A percentile compares a stretch with the other conserved stretches of the same genome.
Evolutionary conservation across 2,797 vertebrate genomes (phyloP).

Genomic region (Oreortyx pictus): DNA sequence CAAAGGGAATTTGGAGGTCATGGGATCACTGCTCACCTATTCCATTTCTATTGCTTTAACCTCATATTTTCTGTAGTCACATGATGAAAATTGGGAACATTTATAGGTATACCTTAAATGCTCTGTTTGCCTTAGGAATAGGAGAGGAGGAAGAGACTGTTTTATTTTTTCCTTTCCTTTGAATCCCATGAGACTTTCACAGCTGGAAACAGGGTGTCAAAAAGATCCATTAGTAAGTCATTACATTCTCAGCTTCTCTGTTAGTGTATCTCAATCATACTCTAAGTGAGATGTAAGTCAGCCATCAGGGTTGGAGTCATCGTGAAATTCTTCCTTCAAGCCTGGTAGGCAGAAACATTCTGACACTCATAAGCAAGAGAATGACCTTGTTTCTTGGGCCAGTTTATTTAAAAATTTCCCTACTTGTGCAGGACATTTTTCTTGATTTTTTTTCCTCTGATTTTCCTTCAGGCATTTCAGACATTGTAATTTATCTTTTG

Average conservation of each 20-base stretch:
- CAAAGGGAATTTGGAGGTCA: not conserved
- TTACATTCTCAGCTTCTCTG: constrained; percentile 22
- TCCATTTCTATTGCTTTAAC: not conserved
- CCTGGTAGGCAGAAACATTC: constrained; percentile 11
- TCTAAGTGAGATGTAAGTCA: constrained; percentile 1
- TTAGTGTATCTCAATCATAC: constrained; percentile 36
- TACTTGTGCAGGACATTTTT: not conserved
- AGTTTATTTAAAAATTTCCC: not conserved
- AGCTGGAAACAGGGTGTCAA: constrained; percentile 14
- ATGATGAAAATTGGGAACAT: not conserved
- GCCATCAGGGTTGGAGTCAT: not conserved
- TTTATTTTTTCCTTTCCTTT: constrained; percentile 19
- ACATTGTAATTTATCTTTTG: not conserved
- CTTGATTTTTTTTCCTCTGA: not conserved
- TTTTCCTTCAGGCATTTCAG: not conserved
- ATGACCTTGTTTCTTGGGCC: not conserved
- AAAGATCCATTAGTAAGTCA: constrained; percentile 43
- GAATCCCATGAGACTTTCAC: constrained; percentile 34
- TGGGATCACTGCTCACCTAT: not conserved
- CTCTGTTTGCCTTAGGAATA: not conserved
- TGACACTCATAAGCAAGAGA: not conserved
- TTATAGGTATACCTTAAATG: not conserved
- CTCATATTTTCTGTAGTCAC: not conserved
- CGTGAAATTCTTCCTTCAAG: not conserved
- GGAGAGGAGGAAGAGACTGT: not conserved